Evolutionary conservation across 2,888 invertebrate species (phyloP).

Genomic region (Lepidocyrtinus sp.): DNA sequence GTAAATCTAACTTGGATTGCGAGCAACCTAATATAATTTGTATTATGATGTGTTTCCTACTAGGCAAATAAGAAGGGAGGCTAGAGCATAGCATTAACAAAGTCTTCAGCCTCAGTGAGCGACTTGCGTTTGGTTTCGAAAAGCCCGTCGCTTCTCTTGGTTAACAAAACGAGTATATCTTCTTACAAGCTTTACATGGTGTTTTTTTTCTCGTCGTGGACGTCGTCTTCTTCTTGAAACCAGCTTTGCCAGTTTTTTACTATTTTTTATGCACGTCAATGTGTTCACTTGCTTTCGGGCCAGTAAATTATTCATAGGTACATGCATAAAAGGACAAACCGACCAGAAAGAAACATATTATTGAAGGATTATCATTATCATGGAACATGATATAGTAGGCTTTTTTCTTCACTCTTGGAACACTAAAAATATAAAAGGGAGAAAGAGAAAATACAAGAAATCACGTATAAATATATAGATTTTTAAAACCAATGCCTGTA

Average conservation of each 20-base stretch:
- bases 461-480: too few relatives aligned
- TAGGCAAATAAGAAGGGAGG: too few relatives aligned
- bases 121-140: too few relatives aligned
- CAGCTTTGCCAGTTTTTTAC: constrained; percentile 56
- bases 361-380: constrained; percentile 21
- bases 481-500: constrained; percentile 28
- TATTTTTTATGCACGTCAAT: not conserved
- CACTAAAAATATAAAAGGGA: too few relatives aligned
- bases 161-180: constrained; percentile 9
- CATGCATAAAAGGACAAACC: not conserved
- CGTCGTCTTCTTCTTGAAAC: constrained; percentile 37
- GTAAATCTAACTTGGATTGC: constrained; percentile 8
- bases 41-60: not conserved
- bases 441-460: too few relatives aligned
- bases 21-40: not conserved
- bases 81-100: too few relatives aligned
- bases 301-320: constrained; percentile 53
- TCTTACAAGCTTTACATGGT: not conserved
- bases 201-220: not conserved
- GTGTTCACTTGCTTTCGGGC: constrained; percentile 26
- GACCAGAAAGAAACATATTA: constrained; percentile 1
- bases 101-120: too few relatives aligned
- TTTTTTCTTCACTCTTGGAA: too few relatives aligned
- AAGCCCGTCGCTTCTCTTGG: not conserved
- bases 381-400: constrained; percentile 28